Conservation (phyloP, 2,113 vertebrate species). For the Burhinus bistriatus region DNA sequence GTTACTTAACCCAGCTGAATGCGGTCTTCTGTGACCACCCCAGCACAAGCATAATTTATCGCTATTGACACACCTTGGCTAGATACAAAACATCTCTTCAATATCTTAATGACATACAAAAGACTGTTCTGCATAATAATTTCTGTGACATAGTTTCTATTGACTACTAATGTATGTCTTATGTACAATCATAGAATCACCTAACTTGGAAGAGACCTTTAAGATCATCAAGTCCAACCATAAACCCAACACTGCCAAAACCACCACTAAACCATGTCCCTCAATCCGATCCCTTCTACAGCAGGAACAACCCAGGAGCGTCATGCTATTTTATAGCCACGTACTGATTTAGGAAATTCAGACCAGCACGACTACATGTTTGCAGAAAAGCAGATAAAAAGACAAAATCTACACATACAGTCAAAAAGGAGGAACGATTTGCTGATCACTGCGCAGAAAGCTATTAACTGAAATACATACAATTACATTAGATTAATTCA, state of each 20-base stretch:
- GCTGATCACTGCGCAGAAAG: not conserved
- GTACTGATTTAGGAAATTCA: not conserved
- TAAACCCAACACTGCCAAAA: no score
- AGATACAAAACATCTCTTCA: not conserved
- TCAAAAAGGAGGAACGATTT: not conserved
- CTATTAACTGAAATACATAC: not conserved
- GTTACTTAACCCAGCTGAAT: not conserved
- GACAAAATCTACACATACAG: not conserved
- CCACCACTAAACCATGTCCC: no score
- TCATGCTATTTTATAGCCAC: not conserved
- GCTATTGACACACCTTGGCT: not conserved
- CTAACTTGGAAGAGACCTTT: no score
- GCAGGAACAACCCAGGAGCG: not conserved
- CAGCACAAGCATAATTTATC: not conserved
- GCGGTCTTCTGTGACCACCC: not conserved
- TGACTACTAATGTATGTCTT: not conserved
- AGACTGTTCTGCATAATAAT: not conserved
- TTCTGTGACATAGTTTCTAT: rapidly evolving
- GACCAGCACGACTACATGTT: not conserved
- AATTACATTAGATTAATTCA: not conserved
- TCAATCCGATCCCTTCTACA: not conserved
- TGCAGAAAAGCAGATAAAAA: not conserved
- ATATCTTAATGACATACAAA: not conserved
- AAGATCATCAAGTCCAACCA: no score
- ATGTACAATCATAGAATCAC: not conserved